Evolutionary conservation across 2,113 vertebrate species (phyloP).

Genomic region (Podarcis raffonei): DNA sequence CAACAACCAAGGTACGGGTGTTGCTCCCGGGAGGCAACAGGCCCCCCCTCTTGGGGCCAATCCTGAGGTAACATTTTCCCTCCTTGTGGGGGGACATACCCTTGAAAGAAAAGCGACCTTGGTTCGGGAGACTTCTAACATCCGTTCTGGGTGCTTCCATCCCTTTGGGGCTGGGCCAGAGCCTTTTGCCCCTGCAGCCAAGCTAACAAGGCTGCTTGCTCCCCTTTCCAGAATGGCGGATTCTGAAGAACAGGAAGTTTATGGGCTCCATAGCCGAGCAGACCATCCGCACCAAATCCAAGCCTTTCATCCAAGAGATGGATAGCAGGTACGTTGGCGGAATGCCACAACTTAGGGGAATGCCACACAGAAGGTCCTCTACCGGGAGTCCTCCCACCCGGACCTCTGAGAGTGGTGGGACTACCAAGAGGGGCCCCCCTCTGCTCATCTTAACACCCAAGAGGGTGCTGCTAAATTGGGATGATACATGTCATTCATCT

Average conservation of each 20-base stretch:
- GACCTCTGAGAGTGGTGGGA: no score
- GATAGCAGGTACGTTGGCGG: constrained; percentile 51
- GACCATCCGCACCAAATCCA: constrained; percentile 84
- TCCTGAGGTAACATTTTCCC: not conserved
- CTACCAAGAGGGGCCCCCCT: no score
- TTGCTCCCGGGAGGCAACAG: not conserved
- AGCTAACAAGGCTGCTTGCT: not conserved
- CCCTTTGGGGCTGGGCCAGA: not conserved
- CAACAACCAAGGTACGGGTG: constrained; percentile 73
- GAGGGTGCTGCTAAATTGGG: no score
- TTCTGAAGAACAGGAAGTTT: constrained; percentile 87
- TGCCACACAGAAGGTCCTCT: no score
- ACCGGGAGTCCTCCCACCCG: no score
- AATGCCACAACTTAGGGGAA: no score
- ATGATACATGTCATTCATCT: no score
- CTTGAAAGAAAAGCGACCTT: not conserved
- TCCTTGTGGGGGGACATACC: not conserved
- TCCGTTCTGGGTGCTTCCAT: not conserved
- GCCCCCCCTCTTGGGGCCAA: not conserved
- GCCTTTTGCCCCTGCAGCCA: not conserved
- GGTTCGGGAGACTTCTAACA: not conserved
- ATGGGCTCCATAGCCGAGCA: constrained; percentile 85
- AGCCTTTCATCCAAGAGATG: constrained; percentile 85
- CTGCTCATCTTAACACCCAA: no score
- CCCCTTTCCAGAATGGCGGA: constrained; percentile 79